Percentiles rank a stretch among this genome's conserved stretches.
Conservation (phyloP, 2,888 invertebrate genomes). For the Drosophila paucipuncta region DNA sequence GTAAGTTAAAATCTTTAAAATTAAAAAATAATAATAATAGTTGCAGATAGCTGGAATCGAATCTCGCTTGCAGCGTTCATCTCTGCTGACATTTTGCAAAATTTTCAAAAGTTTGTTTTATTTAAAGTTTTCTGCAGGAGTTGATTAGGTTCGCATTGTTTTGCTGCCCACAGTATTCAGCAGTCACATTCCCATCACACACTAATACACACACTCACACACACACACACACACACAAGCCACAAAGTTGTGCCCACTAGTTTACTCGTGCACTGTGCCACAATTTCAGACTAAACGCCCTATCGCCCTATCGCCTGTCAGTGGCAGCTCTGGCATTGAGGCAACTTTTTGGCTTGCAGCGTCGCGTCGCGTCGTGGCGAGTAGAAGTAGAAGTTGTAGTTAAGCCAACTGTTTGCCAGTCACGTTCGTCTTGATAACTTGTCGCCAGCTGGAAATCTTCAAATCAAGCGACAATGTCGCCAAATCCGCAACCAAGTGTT, state of each 20-base stretch:
- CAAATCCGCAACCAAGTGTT: conserved; percentile 76
- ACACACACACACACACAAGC: background rate
- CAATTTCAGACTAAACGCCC: conserved; percentile 52
- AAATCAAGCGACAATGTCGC: conserved; percentile 76
- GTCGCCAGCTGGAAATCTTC: conserved; percentile 79
- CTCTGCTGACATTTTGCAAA: background rate
- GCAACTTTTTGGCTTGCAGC: conserved; percentile 22
- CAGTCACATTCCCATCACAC: conserved; percentile 14
- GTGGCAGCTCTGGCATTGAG: conserved; percentile 16
- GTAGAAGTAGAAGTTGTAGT: conserved; percentile 46
- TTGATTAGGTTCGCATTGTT: conserved; percentile 40
- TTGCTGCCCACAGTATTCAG: conserved; percentile 29
- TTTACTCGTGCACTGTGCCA: conserved; percentile 25
- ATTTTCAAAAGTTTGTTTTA: conserved; percentile 9
- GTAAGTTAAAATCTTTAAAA: background rate
- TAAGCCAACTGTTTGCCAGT: conserved; percentile 77
- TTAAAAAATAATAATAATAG: background rate
- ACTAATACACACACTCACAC: background rate
- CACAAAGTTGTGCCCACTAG: conserved; percentile 35
- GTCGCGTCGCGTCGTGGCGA: conserved; percentile 11
- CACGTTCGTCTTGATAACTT: conserved; percentile 80
- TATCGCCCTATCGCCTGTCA: conserved; percentile 44
- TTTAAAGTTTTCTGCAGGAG: conserved; percentile 28
- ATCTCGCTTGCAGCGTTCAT: background rate
- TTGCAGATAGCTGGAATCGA: background rate